Percentiles rank a stretch among this genome's conserved stretches.
Conservation (phyloP, 64 coral and sea anemone species). For the Cladopsammia gracilis region DNA sequence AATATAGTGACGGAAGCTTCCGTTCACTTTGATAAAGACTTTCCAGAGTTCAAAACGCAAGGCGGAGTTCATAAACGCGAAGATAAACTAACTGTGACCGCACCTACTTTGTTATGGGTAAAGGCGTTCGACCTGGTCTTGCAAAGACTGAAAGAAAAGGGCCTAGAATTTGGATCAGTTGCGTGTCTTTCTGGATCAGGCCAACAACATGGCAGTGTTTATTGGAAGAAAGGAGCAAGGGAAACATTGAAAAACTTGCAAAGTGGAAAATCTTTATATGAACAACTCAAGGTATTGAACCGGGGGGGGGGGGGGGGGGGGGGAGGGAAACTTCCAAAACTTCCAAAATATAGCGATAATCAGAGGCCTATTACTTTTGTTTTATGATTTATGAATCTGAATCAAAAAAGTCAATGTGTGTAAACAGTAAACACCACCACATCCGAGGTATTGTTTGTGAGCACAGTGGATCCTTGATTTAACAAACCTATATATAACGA, state of each 20-base stretch:
- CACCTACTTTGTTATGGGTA: constrained; percentile 85
- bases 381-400: too few species aligned
- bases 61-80: constrained; percentile 87
- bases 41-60: constrained; percentile 87
- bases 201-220: constrained; percentile 99
- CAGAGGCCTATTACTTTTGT: too few species aligned
- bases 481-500: too few species aligned
- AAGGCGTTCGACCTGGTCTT: constrained; percentile 92
- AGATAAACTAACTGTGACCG: constrained; percentile 86
- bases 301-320: not conserved
- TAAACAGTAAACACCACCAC: too few species aligned
- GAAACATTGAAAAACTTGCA: constrained; percentile 71
- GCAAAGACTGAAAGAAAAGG: constrained; percentile 80
- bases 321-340: not conserved
- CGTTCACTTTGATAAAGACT: constrained; percentile 91
- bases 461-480: too few species aligned
- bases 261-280: constrained; percentile 67
- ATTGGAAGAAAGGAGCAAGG: constrained; percentile 86
- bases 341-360: too few species aligned
- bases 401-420: too few species aligned
- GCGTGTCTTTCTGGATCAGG: constrained; percentile 93
- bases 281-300: constrained; percentile 83
- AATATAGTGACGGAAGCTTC: constrained; percentile 80
- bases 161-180: constrained; percentile 81
- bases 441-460: too few species aligned